phyloP scores from a whole-genome alignment of 2,797 vertebrate species.

The Oryzias dopingdopingensis region DNA sequence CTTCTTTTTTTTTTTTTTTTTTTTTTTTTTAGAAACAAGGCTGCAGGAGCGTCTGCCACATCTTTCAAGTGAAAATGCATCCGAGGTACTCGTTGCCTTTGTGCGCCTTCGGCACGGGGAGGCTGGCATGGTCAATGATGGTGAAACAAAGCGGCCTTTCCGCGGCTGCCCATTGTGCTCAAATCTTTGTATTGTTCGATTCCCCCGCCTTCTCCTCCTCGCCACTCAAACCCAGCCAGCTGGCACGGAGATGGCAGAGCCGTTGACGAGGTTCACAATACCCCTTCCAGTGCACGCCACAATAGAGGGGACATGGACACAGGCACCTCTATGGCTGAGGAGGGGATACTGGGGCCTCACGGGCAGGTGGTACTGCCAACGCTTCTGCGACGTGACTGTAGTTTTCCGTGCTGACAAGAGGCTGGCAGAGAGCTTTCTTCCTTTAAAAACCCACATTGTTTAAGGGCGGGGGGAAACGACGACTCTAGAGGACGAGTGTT shows the following conservation, averaged over 20 bases:
- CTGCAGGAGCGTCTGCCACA: slow-evolving; percentile 27
- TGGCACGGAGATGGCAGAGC: slow-evolving; percentile 74
- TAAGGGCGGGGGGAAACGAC: slow-evolving; percentile 12
- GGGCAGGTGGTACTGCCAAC: slow-evolving; percentile 75
- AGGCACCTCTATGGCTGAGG: slow-evolving; percentile 69
- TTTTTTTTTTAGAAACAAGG: slow-evolving; percentile 18
- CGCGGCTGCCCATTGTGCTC: slow-evolving; percentile 67
- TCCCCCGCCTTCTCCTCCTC: slow-evolving; percentile 37
- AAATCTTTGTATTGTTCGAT: slow-evolving; percentile 67
- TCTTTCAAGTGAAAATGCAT: slow-evolving; percentile 36
- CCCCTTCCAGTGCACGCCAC: slow-evolving; percentile 69
- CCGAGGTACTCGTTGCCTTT: slow-evolving; percentile 23
- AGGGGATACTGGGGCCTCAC: slow-evolving; percentile 51
- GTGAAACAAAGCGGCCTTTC: slow-evolving; percentile 64
- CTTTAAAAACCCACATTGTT: slow-evolving; percentile 68
- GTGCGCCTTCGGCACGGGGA: slow-evolving; percentile 31
- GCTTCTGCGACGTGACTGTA: slow-evolving; percentile 48
- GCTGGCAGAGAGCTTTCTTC: slow-evolving; percentile 62
- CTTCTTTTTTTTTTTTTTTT: no score
- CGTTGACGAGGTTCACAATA: slow-evolving; percentile 75
- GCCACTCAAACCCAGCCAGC: slow-evolving; percentile 69
- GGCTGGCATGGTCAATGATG: slow-evolving; percentile 59
- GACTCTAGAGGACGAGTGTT: slow-evolving; percentile 64
- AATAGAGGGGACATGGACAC: slow-evolving; percentile 72
- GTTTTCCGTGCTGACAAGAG: slow-evolving; percentile 65